A percentile compares a stretch with the other conserved stretches of the same genome.
phyloP scores from a whole-genome alignment of 2,113 vertebrate species.

The Macheiramphus alcinus region DNA sequence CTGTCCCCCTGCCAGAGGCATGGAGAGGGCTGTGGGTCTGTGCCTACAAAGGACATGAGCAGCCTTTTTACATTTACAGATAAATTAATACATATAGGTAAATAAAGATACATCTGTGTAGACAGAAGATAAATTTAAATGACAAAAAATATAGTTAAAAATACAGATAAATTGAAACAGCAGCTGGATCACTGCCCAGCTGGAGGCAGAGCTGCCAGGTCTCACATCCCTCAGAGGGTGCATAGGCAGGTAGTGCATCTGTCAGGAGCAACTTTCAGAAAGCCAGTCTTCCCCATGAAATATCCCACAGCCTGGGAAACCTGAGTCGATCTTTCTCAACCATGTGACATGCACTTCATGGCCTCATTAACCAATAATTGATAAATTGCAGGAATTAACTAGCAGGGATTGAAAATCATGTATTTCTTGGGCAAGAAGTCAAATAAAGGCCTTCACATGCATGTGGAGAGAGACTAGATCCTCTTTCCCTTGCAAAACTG shows the following conservation, averaged over 20 bases:
- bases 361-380: background rate
- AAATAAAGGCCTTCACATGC: background rate
- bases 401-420: background rate
- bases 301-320: background rate
- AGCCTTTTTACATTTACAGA: background rate
- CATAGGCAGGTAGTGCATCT: background rate
- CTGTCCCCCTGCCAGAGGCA: background rate
- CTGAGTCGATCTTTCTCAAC: background rate
- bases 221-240: background rate
- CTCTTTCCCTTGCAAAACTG: background rate
- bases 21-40: rapidly evolving
- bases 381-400: background rate
- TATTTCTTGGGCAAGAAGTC: background rate
- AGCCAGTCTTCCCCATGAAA: background rate
- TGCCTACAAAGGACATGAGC: background rate
- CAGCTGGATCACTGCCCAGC: background rate
- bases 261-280: background rate
- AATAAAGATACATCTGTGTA: background rate
- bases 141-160: background rate
- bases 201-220: background rate
- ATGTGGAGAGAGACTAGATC: background rate
- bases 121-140: background rate
- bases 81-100: background rate
- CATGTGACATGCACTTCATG: background rate
- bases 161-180: background rate